These are phyloP conservation scores for Piaya cayana DNA, from an alignment of 2,113 vertebrate genomes.

Conservation along the genomic window DNA sequence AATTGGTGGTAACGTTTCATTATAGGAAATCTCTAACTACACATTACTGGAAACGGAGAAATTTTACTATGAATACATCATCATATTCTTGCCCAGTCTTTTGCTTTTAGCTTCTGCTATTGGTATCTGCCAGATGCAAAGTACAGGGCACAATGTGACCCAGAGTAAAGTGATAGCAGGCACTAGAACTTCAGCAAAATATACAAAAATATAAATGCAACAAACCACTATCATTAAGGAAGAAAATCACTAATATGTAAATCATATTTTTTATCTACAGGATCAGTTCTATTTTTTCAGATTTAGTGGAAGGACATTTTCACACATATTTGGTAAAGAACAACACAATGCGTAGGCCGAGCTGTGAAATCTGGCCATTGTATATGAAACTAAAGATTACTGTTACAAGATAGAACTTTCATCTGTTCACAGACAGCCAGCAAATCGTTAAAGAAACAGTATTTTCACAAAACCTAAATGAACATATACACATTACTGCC, in stretches of 20 bases:
- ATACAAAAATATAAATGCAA: background rate
- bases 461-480: background rate
- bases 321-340: background rate
- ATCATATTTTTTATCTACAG: background rate
- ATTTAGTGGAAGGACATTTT: slow-evolving; percentile 4
- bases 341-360: background rate
- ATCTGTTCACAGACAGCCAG: background rate
- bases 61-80: background rate
- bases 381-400: background rate
- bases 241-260: background rate
- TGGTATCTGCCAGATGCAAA: background rate
- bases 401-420: background rate
- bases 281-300: background rate
- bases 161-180: background rate
- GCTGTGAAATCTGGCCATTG: slow-evolving; percentile 45
- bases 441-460: background rate
- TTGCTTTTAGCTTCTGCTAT: background rate
- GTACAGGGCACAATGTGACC: background rate
- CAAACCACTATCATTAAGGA: background rate
- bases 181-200: background rate
- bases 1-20: background rate
- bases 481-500: background rate
- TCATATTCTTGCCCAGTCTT: background rate
- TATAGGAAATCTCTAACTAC: background rate
- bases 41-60: background rate